Evolutionary conservation across 2,888 invertebrate genomes (phyloP), one percentile per base, ranked within the genome.

Genomic region (Metacarcinus magister): DNA sequence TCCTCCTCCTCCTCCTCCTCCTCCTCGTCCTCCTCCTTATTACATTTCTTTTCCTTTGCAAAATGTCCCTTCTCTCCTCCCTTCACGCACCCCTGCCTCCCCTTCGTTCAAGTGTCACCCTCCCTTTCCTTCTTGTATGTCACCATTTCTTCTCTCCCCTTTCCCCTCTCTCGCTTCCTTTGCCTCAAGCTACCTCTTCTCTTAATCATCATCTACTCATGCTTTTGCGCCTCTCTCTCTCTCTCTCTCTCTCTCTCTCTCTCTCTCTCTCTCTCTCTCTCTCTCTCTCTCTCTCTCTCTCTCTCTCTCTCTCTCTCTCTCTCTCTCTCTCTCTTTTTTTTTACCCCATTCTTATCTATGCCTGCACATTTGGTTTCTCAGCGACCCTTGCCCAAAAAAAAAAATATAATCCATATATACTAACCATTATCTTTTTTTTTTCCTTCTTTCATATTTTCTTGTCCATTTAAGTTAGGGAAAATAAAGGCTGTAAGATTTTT

Each of bases 181-280:
- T 43, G 0, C 90, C 44, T 28, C 44, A 39, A 2, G 43, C 44
- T 23, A 13, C 90, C 44, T 44, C 44, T 90, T 39, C 39, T 44
- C 44, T 90, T 90, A 39, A 39, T 90, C 90, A 43, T 67, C 67
- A n/a, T n/a, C 67, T 67, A 67, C 67, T 67, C 67, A 67, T 67
- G 67, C 67, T n/a, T 67, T n/a, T 10, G 2, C 7, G 0, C 7
- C 1, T n/a, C 67, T 1, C 67, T 19, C 39, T 28, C 19, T 5
- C 23, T 1, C 67, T 19, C 67, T 67, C 67, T 67, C 67, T 67
- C 67, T 67, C 67, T 67, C 67, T 67, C 67, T 67, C 67, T 67
- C 67, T 67, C 67, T 67, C 67, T 67, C 67, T 67, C 67, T 67
- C 67, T 67, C 67, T 67, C 67, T 67, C 44, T 44, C 90, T 90